These are phyloP conservation scores for Aegotheles bennettii DNA, from an alignment of 2,113 vertebrate genomes.

Conservation along the genomic window DNA sequence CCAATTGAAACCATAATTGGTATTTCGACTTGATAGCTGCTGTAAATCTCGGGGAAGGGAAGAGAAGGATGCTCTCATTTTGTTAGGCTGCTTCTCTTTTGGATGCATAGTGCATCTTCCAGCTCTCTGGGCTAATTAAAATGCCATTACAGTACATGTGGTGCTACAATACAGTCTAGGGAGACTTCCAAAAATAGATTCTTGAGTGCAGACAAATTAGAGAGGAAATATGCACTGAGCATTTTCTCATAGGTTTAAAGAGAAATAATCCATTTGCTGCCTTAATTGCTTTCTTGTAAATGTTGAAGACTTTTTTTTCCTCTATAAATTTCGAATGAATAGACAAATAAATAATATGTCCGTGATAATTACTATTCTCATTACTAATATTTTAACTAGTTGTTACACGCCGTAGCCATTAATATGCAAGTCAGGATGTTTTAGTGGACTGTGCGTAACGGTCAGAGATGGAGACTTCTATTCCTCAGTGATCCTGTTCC, in stretches of 20 bases:
- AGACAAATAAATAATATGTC: constrained; percentile 29
- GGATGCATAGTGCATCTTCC: constrained; percentile 29
- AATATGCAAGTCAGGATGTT: background rate
- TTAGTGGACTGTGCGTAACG: background rate
- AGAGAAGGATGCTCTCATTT: constrained; percentile 50
- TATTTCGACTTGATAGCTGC: background rate
- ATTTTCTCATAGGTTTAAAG: constrained; percentile 53
- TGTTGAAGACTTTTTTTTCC: background rate
- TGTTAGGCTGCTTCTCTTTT: constrained; percentile 26
- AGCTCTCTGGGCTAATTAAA: constrained; percentile 70
- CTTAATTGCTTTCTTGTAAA: constrained; percentile 42
- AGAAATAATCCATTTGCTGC: constrained; percentile 28
- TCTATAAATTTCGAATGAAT: background rate
- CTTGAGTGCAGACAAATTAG: constrained; percentile 46
- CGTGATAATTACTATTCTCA: background rate
- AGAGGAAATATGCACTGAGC: constrained; percentile 48
- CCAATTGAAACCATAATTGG: constrained; percentile 23
- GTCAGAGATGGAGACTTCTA: background rate
- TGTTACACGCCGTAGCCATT: background rate
- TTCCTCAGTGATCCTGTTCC: background rate
- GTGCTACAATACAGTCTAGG: constrained; percentile 57
- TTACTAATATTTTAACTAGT: background rate
- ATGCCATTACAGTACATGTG: constrained; percentile 66
- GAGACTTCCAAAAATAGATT: constrained; percentile 71
- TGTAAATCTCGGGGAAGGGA: constrained; percentile 34